These are phyloP conservation scores for Micromys minutus DNA, from an alignment of 2,113 vertebrate genomes.

Conservation along the genomic window DNA sequence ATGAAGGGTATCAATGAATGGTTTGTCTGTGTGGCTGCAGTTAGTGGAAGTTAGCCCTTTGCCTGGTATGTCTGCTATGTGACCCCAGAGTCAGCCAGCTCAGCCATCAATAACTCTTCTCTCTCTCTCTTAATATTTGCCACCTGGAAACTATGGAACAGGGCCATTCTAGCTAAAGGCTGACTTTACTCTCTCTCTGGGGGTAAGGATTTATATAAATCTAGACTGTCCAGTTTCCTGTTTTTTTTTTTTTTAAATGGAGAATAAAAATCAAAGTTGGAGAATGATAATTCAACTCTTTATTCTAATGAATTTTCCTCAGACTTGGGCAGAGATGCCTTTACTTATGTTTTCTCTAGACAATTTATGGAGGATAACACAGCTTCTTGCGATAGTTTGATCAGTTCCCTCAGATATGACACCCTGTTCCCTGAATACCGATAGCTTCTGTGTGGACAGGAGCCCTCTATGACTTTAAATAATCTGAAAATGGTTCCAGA, in stretches of 20 bases:
- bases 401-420: conserved; percentile 84
- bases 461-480: conserved; percentile 60
- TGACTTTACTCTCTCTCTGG: conserved; percentile 6
- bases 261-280: conserved; percentile 63
- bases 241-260: conserved; percentile 38
- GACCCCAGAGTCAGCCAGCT: conserved; percentile 22
- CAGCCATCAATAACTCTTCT: neutral
- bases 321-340: conserved; percentile 61
- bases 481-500: conserved; percentile 59
- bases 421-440: conserved; percentile 66
- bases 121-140: conserved; percentile 33
- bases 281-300: conserved; percentile 70
- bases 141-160: conserved; percentile 36
- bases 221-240: conserved; percentile 50
- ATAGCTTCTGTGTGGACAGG: conserved; percentile 66
- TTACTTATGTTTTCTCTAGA: conserved; percentile 69
- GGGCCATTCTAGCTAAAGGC: conserved; percentile 46
- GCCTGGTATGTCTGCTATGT: conserved; percentile 67
- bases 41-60: conserved; percentile 75
- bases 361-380: conserved; percentile 80
- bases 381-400: conserved; percentile 70
- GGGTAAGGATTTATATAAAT: conserved; percentile 46
- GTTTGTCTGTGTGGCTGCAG: conserved; percentile 66
- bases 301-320: conserved; percentile 70
- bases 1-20: conserved; percentile 51